phyloP scores from a whole-genome alignment of 2,888 invertebrate species.

The Crematogaster levior region DNA sequence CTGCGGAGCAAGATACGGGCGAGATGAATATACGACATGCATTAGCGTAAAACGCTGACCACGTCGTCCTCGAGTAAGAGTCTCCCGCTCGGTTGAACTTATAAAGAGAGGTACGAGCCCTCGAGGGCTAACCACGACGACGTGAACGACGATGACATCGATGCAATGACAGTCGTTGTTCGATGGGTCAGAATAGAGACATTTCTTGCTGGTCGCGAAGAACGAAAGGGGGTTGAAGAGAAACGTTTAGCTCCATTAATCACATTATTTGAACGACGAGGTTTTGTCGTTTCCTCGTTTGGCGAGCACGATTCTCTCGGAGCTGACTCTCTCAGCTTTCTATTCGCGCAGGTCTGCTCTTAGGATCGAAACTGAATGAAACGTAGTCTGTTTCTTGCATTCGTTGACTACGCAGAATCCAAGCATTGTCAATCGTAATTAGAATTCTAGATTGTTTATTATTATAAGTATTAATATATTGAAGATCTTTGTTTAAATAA shows the following conservation, averaged over 20 bases:
- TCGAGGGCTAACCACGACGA: slow-evolving; percentile 39
- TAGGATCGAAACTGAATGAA: slow-evolving; percentile 38
- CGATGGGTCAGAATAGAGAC: slow-evolving; percentile 70
- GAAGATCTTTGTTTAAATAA: neutral
- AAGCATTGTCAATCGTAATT: slow-evolving; percentile 13
- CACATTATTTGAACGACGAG: slow-evolving; percentile 78
- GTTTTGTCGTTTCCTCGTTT: slow-evolving; percentile 73
- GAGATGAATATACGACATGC: slow-evolving; percentile 56
- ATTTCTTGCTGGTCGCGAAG: slow-evolving; percentile 68
- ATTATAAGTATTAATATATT: neutral
- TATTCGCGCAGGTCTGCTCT: slow-evolving; percentile 36
- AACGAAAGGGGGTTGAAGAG: slow-evolving; percentile 51
- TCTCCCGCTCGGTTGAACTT: slow-evolving; percentile 35
- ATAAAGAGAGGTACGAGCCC: slow-evolving; percentile 46
- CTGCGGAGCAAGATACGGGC: slow-evolving; percentile 40
- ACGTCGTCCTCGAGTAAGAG: slow-evolving; percentile 55
- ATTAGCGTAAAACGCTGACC: slow-evolving; percentile 69
- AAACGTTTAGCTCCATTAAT: slow-evolving; percentile 79
- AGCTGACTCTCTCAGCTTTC: slow-evolving; percentile 27
- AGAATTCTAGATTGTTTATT: neutral
- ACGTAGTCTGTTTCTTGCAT: slow-evolving; percentile 47
- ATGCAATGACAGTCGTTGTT: slow-evolving; percentile 69
- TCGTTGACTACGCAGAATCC: neutral
- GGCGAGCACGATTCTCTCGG: slow-evolving; percentile 50
- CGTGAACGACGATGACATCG: slow-evolving; percentile 49